Base-by-base conservation (phyloP, 1,140 invertebrate genomes). In the Argopecten irradians region DNA sequence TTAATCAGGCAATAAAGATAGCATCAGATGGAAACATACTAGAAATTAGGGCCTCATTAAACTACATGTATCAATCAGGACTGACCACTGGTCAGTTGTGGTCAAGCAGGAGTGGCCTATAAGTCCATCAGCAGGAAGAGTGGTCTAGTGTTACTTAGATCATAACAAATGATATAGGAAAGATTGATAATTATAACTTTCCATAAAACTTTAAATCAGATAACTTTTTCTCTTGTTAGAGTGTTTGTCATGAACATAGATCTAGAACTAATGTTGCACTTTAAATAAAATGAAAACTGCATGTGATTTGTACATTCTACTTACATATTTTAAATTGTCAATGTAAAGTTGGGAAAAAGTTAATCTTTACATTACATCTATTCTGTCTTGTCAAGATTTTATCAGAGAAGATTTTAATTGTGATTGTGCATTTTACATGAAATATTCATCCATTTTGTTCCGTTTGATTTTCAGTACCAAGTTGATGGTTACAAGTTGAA, bases 401-500 rank as follows among this genome's bases (percentile, higher is more conserved):
- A n/a, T n/a, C n/a, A n/a, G n/a, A n/a, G n/a, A n/a, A n/a, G n/a
- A n/a, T n/a, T n/a, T n/a, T n/a, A n/a, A n/a, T n/a, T n/a, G n/a
- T n/a, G n/a, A n/a, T n/a, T n/a, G n/a, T n/a, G n/a, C n/a, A n/a
- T n/a, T n/a, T n/a, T n/a, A n/a, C n/a, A n/a, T n/a, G n/a, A n/a
- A n/a, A n/a, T n/a, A n/a, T n/a, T n/a, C n/a, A n/a, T n/a, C n/a
- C n/a, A n/a, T n/a, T n/a, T n/a, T n/a, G n/a, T 84, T 55, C 82
- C 88, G 34, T 82, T 90, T 83, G n/a, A 86, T 86, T 90, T 90
- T 71, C 90, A 93, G 92, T 85, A 91, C 28, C 83, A 84, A 39
- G 71, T 91, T 2, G 89, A 89, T 55, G 87, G 85, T 19, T 93
- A 46, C 19, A 89, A 86, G 39, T 43, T 92, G 28, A 88, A 86